phyloP scores from a whole-genome alignment of 2,888 invertebrate species.

The Hirudinaria manillensis region DNA sequence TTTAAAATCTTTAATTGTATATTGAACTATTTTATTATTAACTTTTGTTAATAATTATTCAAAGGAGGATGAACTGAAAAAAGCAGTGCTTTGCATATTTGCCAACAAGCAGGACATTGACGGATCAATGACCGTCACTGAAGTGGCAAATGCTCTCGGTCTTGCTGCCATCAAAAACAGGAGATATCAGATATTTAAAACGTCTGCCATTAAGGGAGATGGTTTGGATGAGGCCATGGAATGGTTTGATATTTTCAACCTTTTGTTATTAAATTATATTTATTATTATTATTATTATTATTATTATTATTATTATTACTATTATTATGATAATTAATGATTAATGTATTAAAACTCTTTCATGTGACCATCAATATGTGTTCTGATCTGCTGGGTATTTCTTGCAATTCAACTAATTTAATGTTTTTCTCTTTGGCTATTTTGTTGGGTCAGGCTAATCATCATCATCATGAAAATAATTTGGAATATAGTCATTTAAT shows the following conservation, averaged over 20 bases:
- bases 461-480: too few species aligned
- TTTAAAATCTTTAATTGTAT: too few species aligned
- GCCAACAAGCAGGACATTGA: conserved; percentile 99
- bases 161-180: conserved; percentile 88
- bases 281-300: not conserved
- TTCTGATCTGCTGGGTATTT: too few species aligned
- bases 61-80: conserved; percentile 91
- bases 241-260: conserved; percentile 60
- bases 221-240: conserved; percentile 99
- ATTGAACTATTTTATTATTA: too few species aligned
- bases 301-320: conserved; percentile 2
- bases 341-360: too few species aligned
- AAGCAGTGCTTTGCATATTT: conserved; percentile 88
- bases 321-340: too few species aligned
- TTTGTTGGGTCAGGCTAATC: too few species aligned
- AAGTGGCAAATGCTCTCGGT: conserved; percentile 89
- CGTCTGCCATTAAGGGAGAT: conserved; percentile 94
- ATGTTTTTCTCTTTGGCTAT: too few species aligned
- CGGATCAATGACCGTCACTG: conserved; percentile 90
- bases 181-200: conserved; percentile 98
- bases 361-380: too few species aligned
- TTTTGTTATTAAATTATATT: not conserved
- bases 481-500: too few species aligned
- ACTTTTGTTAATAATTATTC: not conserved
- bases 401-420: too few species aligned